Evolutionary conservation across 2,797 vertebrate genomes (phyloP), one percentile per base, ranked within the genome.

Genomic region (Eulemur coronatus): DNA sequence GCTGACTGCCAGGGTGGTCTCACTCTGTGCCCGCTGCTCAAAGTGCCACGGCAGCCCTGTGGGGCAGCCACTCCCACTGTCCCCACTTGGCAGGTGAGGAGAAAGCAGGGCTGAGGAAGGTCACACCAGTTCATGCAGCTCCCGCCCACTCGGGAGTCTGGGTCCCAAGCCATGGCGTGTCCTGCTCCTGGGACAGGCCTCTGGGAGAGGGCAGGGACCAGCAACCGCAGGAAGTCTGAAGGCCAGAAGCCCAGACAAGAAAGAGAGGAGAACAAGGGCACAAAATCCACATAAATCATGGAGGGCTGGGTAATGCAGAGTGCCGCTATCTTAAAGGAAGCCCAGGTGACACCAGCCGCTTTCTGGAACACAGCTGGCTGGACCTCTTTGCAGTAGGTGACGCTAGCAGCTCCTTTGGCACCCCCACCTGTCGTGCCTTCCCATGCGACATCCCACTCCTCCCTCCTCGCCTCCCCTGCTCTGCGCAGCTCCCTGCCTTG

Each of bases 101-200:
- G 38, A 94, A 72, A 4, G 52, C 67, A 92, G 41, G 26, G 7
- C 1, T 0, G 0, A 76, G 38, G 55, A 94, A 22, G 13, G 35
- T 18, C 52, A 33, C 46, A 14, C 52, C 35, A 67, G 55, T 35
- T 22, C 48, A 55, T 17, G 20, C 1, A 28, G 14, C 73, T 78
- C 78, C 17, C 43, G 55, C 26, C 69, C 46, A 26, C 55, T 26
- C n/a, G 7, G 17, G 52, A 78, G n/a, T 4, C 9, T 24, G 48
- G 28, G 28, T 48, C 65, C 35, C 13, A 84, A 30, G 22, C 22
- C 78, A 61, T 0, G 0, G 67, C 41, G 41, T 4, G 48, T 67
- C 57, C 86, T 85, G 46, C 73, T 85, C 46, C 76, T 41, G 33
- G 70, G 69, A 22, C 72, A 90, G 91, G 43, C 55, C 22, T n/a